Conservation (phyloP, 2,888 invertebrate genomes). For the Protonemura montana region DNA sequence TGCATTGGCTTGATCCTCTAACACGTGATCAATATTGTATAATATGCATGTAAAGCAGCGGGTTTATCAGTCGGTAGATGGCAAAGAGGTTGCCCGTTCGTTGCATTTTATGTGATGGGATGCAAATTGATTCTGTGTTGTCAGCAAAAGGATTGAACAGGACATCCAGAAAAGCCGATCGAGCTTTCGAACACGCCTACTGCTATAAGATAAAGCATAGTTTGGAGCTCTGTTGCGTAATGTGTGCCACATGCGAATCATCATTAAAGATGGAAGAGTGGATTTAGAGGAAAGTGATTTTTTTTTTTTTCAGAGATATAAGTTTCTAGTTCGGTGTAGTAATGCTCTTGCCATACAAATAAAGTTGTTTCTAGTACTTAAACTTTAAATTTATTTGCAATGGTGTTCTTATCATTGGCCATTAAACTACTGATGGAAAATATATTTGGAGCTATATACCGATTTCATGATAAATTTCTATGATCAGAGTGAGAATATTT, state of each 20-base stretch:
- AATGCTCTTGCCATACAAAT: too few species aligned
- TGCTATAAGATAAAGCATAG: not conserved
- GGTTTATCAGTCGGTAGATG: not conserved
- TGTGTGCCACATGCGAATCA: not conserved
- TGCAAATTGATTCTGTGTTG: not conserved
- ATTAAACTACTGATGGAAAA: too few species aligned
- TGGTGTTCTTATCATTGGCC: too few species aligned
- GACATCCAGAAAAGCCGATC: not conserved
- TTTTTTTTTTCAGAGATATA: too few species aligned
- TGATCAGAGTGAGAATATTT: too few species aligned
- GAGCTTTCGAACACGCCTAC: not conserved
- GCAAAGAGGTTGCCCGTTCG: not conserved
- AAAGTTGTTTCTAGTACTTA: too few species aligned
- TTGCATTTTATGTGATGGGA: slow-evolving; percentile 4
- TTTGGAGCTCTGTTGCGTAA: not conserved
- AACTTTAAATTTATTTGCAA: too few species aligned
- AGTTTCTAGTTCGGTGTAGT: too few species aligned
- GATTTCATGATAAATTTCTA: too few species aligned
- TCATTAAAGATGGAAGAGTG: not conserved
- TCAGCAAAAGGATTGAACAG: not conserved
- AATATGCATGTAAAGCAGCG: not conserved
- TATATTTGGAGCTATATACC: too few species aligned
- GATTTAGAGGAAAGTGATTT: not conserved
- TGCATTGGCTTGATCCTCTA: not conserved
- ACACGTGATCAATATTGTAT: slow-evolving; percentile 7